Percentiles rank a stretch among this genome's conserved stretches.
Evolutionary conservation across 2,797 vertebrate genomes (phyloP).

Genomic region (Sternotherus odoratus): DNA sequence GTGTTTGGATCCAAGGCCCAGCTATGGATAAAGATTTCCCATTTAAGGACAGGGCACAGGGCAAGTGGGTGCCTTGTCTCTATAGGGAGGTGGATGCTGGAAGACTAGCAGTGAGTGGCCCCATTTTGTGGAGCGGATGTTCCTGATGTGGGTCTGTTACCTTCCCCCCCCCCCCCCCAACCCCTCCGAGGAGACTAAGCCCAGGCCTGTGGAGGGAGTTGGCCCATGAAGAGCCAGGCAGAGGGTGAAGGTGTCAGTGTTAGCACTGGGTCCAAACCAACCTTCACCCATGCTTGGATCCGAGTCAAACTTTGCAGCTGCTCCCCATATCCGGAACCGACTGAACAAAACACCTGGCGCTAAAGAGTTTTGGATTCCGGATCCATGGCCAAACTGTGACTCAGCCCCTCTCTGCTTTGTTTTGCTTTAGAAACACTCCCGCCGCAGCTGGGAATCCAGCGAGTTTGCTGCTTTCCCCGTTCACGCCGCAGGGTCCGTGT

Average conservation of each 20-base stretch:
- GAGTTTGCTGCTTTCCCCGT: too few relatives aligned
- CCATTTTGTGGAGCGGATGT: background rate
- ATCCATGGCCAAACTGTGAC: background rate
- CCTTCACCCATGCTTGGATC: background rate
- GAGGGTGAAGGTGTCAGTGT: background rate
- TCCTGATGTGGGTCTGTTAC: background rate
- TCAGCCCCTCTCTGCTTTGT: background rate
- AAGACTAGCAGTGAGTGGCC: background rate
- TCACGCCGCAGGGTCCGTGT: background rate
- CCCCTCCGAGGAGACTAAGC: background rate
- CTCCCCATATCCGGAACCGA: background rate
- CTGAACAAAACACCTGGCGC: background rate
- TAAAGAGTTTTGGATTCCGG: background rate
- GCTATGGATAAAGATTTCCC: background rate
- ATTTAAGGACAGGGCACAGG: background rate
- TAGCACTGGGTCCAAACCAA: background rate
- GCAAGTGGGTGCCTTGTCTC: background rate
- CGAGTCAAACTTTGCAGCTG: background rate
- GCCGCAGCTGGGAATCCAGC: background rate
- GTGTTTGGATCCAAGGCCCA: background rate
- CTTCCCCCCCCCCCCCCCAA: too few relatives aligned
- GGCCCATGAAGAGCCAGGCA: background rate
- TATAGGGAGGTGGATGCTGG: background rate
- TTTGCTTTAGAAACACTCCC: background rate
- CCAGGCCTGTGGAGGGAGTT: background rate